A percentile compares a stretch with the other conserved stretches of the same genome.
Conservation (phyloP, 2,888 invertebrate species). For the Dysmachus trigonus region DNA sequence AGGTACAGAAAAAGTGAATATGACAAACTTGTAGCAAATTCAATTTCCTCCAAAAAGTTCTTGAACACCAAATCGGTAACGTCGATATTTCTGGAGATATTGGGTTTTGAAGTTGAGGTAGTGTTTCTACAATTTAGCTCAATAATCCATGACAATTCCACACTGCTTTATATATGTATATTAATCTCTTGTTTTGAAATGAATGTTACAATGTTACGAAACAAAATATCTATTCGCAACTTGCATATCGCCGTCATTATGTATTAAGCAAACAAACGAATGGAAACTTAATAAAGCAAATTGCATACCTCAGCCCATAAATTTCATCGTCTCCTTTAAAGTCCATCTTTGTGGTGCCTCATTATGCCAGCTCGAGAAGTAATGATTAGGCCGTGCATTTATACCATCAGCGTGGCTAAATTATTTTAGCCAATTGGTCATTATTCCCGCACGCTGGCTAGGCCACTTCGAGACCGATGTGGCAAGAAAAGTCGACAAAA, state of each 20-base stretch:
- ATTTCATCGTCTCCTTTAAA: neutral
- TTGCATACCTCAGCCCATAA: neutral
- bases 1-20: no score
- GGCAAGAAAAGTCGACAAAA: neutral
- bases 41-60: no score
- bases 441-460: neutral
- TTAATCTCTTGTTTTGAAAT: neutral
- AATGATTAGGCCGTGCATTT: neutral
- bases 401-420: conserved; percentile 6
- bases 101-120: no score
- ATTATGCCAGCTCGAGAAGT: conserved; percentile 7
- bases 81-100: no score
- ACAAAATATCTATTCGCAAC: neutral
- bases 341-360: neutral
- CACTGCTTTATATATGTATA: no score
- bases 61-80: no score
- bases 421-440: conserved; percentile 25
- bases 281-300: neutral
- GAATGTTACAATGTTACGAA: neutral
- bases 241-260: neutral
- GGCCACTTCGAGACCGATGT: neutral
- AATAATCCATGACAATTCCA: no score
- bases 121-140: no score
- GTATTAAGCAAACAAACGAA: neutral
- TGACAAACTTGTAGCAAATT: no score